These are phyloP conservation scores for Leucoraja erinaceus DNA, from an alignment of 2,113 vertebrate genomes.

Conservation along the genomic window DNA sequence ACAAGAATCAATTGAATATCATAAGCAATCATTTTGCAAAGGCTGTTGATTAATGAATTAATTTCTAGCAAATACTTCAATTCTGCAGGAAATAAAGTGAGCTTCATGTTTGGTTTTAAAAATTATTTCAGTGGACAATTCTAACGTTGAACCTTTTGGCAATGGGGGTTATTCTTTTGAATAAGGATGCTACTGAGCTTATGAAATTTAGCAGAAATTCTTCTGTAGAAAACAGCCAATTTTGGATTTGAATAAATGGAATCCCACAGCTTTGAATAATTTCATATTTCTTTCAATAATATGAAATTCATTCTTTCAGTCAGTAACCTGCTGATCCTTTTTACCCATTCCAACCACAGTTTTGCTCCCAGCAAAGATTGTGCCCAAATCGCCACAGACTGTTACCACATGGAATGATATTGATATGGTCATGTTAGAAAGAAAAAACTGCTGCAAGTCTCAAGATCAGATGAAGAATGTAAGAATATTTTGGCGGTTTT, in stretches of 20 bases:
- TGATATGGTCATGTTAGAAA: not conserved
- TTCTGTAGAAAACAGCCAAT: not conserved
- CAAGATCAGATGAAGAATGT: not conserved
- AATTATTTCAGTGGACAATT: not conserved
- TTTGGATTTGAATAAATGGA: not conserved
- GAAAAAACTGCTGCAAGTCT: not conserved
- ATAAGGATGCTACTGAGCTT: not conserved
- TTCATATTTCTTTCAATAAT: not conserved
- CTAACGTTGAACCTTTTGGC: not conserved
- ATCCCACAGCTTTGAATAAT: not conserved
- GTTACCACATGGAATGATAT: constrained; percentile 48
- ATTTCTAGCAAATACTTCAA: not conserved
- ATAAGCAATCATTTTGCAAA: not conserved
- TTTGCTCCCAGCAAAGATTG: constrained; percentile 57
- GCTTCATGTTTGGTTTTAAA: not conserved
- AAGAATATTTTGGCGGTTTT: not conserved
- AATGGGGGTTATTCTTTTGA: not conserved
- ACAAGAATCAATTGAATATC: no score
- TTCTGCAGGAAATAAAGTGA: not conserved
- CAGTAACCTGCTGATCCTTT: not conserved
- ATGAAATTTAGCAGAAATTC: not conserved
- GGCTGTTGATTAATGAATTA: not conserved
- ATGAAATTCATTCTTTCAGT: no score
- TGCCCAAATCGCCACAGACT: constrained; percentile 52
- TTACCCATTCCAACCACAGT: constrained; percentile 46